A percentile compares a stretch with the other conserved stretches of the same genome.
These are phyloP conservation scores for Acutogordius australiensis DNA, from an alignment of 2,888 invertebrate genomes.

Conservation along the genomic window DNA sequence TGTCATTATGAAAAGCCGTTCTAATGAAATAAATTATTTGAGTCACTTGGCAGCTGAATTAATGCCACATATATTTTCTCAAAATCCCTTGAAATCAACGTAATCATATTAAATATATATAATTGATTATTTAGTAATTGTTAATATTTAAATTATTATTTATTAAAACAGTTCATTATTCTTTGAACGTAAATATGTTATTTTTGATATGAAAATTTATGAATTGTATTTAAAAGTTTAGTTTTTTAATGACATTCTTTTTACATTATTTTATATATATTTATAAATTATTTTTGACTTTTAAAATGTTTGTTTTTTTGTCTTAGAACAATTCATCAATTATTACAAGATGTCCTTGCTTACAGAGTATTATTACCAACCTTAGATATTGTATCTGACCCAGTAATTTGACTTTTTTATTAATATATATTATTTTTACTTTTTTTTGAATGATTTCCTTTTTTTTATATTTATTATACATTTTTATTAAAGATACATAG, in stretches of 20 bases:
- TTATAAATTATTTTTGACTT: constrained; percentile 3
- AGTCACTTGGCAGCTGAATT: not conserved
- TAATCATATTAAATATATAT: not conserved
- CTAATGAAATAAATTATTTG: not conserved
- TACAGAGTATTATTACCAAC: not conserved
- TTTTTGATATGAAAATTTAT: not conserved
- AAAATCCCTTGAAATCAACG: not conserved
- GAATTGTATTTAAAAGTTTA: not conserved
- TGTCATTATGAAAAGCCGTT: not conserved
- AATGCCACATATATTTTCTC: not conserved
- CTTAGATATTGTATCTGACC: not conserved
- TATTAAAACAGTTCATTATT: no score
- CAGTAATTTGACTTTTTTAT: no score
- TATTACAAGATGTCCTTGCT: not conserved
- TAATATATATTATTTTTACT: no score
- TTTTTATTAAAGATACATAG: no score
- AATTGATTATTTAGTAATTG: no score
- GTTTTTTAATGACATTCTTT: not conserved
- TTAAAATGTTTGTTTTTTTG: not conserved
- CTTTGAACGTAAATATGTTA: no score
- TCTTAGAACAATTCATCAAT: not conserved
- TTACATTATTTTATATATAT: not conserved
- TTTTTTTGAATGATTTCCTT: no score
- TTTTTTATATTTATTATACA: no score
- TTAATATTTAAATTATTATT: no score